Conservation (phyloP, 2,113 vertebrate genomes). For the Azemiops feae region DNA sequence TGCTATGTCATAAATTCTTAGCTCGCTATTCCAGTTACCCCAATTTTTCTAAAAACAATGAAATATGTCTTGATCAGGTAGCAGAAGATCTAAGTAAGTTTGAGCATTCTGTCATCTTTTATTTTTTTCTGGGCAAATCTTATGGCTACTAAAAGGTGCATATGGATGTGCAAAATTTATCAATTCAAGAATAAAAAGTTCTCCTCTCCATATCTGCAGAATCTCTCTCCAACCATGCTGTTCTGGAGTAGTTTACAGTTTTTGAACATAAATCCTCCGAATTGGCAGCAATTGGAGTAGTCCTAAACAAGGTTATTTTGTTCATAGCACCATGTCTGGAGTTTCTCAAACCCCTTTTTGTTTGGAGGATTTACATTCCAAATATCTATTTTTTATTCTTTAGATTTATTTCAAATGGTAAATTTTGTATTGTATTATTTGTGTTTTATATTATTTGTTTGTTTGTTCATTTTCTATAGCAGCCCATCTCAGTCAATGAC, state of each 20-base stretch:
- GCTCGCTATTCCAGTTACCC: constrained; percentile 88
- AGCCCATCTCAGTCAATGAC: too few species aligned
- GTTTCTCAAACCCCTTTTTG: neutral
- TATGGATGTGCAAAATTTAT: neutral
- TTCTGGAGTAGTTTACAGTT: neutral
- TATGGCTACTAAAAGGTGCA: neutral
- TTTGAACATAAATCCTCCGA: neutral
- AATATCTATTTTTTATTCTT: neutral
- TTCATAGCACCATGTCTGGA: neutral
- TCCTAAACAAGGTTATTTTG: neutral
- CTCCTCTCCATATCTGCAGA: neutral
- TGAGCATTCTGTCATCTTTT: neutral
- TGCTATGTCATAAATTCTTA: constrained; percentile 92
- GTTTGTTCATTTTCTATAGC: too few species aligned
- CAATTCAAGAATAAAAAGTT: neutral
- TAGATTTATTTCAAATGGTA: neutral
- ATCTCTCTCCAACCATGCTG: neutral
- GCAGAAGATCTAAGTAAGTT: constrained; percentile 89
- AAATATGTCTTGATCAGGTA: constrained; percentile 93
- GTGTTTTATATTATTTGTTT: neutral
- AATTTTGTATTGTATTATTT: too few species aligned
- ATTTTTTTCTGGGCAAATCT: neutral
- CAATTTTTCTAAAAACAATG: constrained; percentile 76
- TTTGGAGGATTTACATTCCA: neutral
- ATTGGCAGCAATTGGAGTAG: neutral